These are phyloP conservation scores for Melikaiella ostensackeni DNA, from an alignment of 2,888 invertebrate genomes.

Conservation along the genomic window DNA sequence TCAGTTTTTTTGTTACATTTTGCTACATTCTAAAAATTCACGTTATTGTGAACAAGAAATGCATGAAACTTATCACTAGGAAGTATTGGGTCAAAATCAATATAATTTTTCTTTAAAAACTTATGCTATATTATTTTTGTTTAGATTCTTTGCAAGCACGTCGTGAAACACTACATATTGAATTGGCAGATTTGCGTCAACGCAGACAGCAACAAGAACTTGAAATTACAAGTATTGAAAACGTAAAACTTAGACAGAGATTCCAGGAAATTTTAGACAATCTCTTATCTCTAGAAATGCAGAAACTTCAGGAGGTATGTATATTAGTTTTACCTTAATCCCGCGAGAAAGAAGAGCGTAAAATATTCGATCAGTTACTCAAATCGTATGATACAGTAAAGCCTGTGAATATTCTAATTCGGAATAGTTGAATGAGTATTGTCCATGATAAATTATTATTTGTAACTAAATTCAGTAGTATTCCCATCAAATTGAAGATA, in stretches of 20 bases:
- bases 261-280: conserved; percentile 90
- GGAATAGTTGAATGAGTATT: no score
- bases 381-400: no score
- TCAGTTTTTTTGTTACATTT: no score
- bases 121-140: neutral
- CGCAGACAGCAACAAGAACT: conserved; percentile 88
- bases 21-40: no score
- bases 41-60: neutral
- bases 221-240: conserved; percentile 91
- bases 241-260: conserved; percentile 88
- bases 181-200: conserved; percentile 86
- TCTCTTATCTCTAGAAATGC: conserved; percentile 85
- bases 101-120: neutral
- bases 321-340: neutral
- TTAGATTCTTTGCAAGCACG: conserved; percentile 80
- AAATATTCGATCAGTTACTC: no score
- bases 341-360: no score
- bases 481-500: no score
- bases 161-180: conserved; percentile 85
- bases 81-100: neutral
- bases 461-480: no score
- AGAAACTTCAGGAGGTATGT: conserved; percentile 86
- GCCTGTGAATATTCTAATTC: no score
- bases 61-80: no score
- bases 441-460: no score